Percentiles rank a stretch among this genome's conserved stretches.
Evolutionary conservation across 2,888 invertebrate species (phyloP).

Genomic region (Patella pellucida): DNA sequence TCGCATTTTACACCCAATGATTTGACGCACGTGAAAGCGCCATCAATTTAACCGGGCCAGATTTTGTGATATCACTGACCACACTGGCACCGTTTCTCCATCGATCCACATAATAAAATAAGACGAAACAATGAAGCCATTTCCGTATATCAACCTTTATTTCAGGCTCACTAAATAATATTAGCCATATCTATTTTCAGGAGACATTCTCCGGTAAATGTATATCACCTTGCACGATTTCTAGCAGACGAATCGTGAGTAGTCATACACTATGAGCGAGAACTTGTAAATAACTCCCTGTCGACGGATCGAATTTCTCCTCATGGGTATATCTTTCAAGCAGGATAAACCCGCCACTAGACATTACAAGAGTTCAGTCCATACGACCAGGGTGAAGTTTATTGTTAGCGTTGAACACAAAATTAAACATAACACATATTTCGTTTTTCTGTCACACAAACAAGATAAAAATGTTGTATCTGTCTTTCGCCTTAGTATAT

Average conservation of each 20-base stretch:
- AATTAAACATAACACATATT: too few relatives aligned
- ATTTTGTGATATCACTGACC: neutral
- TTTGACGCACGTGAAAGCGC: neutral
- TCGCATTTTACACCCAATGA: conserved; percentile 4
- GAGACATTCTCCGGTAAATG: neutral
- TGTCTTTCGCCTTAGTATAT: too few relatives aligned
- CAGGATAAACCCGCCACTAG: too few relatives aligned
- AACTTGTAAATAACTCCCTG: conserved; percentile 9
- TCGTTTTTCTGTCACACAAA: too few relatives aligned
- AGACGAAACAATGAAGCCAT: conserved; percentile 5
- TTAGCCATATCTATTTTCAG: neutral
- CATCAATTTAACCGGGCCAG: neutral
- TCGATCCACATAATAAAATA: neutral
- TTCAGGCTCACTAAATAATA: conserved; percentile 4
- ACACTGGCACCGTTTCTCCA: neutral
- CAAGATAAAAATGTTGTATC: too few relatives aligned
- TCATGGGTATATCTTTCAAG: neutral
- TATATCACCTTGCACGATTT: too few relatives aligned
- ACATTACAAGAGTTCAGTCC: too few relatives aligned
- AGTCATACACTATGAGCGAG: conserved; percentile 1
- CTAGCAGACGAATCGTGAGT: conserved; percentile 6
- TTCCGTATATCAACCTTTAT: conserved; percentile 4
- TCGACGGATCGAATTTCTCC: conserved; percentile 3
- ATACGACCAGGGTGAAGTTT: too few relatives aligned
- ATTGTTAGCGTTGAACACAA: too few relatives aligned